Evolutionary conservation across 2,113 vertebrate genomes (phyloP), one percentile per base, ranked within the genome.

Genomic region (Machaerirhynchus nigripectus): DNA sequence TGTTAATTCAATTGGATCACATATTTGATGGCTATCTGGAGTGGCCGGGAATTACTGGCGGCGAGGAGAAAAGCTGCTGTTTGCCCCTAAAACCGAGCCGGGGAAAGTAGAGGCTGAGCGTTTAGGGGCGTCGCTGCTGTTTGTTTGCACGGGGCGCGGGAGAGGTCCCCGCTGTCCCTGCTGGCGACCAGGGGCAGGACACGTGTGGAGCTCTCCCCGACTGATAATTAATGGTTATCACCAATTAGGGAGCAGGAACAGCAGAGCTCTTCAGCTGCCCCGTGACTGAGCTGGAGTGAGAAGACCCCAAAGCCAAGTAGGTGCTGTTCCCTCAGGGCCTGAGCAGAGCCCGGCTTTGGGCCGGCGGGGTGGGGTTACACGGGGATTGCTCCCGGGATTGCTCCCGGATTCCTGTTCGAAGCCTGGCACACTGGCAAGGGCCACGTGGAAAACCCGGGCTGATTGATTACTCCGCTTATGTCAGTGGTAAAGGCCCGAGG

Each of bases 191-290:
- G 26, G 2, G 28, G 19, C n/a, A 20, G 65, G 57, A 28, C 24
- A 0, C 0, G 0, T 1, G n/a, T 47, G 79, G 57, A 10, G 35
- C 46, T 52, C 7, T 13, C 18, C 7, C 35, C 22, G 31, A 4
- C 11, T 46, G 28, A 5, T 11, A 30, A 20, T 18, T 16, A 20
- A 2, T 28, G 21, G 35, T 1, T 56, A 9, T 28, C 17, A 5
- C 7, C 44, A 35, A 5, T 12, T 4, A 14, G 40, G 63, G 40
- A 90, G 28, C 22, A 67, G 37, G 21, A 75, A 7, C 15, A 33
- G 7, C 7, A 1, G 31, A 70, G 46, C 23, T 61, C 49, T 49
- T 37, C 42, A 20, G 49, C 31, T 74, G 11, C 21, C 16, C 20
- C 11, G 10, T 39, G 49, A 14, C 73, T 22, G 33, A 60, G 44